Percentiles rank a stretch among this genome's conserved stretches.
Evolutionary conservation across 1,140 invertebrate species (phyloP).

Genomic region (Berghia stephanieae): DNA sequence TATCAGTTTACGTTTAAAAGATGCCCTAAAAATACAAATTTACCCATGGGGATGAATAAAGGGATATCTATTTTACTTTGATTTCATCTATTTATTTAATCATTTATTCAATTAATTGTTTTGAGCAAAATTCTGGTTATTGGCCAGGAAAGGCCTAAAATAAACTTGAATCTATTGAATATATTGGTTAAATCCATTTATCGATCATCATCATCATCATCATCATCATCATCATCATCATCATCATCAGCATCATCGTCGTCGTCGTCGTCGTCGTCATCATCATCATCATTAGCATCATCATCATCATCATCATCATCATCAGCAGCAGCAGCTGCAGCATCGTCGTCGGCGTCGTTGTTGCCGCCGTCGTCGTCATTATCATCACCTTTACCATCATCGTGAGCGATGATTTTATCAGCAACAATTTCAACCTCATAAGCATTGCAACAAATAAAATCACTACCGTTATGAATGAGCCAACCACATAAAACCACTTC

Average conservation of each 20-base stretch:
- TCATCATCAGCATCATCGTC: constrained; percentile 18
- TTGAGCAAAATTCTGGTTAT: not conserved
- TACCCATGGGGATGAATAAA: too few species aligned
- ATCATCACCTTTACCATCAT: not conserved
- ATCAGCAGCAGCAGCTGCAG: not conserved
- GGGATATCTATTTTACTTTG: too few species aligned
- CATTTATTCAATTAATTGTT: not conserved
- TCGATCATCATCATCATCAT: not conserved
- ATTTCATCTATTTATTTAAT: not conserved
- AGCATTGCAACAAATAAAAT: too few species aligned
- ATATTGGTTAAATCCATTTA: not conserved
- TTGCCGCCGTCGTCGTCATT: not conserved
- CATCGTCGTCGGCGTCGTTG: not conserved
- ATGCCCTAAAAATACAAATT: too few species aligned
- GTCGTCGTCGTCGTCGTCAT: constrained; percentile 11
- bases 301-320: not conserved
- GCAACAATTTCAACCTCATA: too few species aligned
- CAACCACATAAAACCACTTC: too few species aligned
- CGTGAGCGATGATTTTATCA: not conserved
- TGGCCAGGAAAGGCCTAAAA: not conserved
- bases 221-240: constrained; percentile 3
- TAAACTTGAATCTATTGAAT: not conserved
- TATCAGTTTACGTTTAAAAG: too few species aligned
- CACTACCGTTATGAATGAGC: too few species aligned
- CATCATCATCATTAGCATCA: constrained; percentile 10